A percentile compares a stretch with the other conserved stretches of the same genome.
Evolutionary conservation across 1,140 invertebrate genomes (phyloP).

Genomic region (Neocloeon triangulifer): DNA sequence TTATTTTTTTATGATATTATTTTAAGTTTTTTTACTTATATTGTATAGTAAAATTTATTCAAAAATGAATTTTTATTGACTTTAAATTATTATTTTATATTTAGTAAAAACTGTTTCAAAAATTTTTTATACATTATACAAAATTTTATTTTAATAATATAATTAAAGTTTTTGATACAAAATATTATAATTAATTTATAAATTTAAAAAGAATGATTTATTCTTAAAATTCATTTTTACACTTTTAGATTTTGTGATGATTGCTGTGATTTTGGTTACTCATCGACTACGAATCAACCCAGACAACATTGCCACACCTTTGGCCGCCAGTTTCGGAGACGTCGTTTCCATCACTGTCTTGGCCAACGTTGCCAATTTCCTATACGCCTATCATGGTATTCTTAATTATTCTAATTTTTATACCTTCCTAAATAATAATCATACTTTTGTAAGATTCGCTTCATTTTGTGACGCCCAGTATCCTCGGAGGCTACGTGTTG

Average conservation of each 20-base stretch:
- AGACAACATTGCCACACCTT: conserved; percentile 88
- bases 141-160: not conserved
- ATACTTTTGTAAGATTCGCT: not conserved
- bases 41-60: too few species aligned
- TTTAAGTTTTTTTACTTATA: too few species aligned
- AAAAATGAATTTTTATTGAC: too few species aligned
- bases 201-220: conserved; percentile 1
- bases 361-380: conserved; percentile 44
- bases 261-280: conserved; percentile 57
- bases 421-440: not conserved
- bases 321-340: conserved; percentile 88
- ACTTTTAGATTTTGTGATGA: conserved; percentile 63
- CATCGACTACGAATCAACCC: conserved; percentile 71
- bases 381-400: conserved; percentile 37
- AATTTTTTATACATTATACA: too few species aligned
- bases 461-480: not conserved
- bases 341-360: conserved; percentile 69
- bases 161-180: not conserved
- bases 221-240: conserved; percentile 8
- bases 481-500: conserved; percentile 25
- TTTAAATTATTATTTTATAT: too few species aligned
- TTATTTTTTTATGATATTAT: not conserved
- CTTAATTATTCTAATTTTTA: not conserved
- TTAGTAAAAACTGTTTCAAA: too few species aligned
- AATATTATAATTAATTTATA: not conserved